phyloP scores from a whole-genome alignment of 2,888 invertebrate species.

The Matsumyia berberina region DNA sequence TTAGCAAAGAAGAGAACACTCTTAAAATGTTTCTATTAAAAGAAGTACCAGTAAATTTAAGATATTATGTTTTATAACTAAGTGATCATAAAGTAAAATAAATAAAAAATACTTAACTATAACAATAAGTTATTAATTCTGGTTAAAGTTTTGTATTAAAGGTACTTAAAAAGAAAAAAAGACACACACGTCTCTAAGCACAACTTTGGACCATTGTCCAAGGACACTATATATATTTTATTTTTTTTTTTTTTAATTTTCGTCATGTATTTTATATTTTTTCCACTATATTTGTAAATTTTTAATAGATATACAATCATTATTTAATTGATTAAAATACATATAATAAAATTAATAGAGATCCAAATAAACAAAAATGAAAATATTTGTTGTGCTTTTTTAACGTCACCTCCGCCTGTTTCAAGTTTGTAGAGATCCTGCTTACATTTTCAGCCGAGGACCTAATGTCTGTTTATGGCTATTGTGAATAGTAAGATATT shows the following conservation, averaged over 20 bases:
- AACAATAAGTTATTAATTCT: slow-evolving; percentile 20
- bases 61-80: neutral
- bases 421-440: no score
- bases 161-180: slow-evolving; percentile 25
- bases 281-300: slow-evolving; percentile 42
- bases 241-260: slow-evolving; percentile 7
- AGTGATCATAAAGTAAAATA: no score
- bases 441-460: no score
- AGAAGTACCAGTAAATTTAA: slow-evolving; percentile 23
- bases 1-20: neutral
- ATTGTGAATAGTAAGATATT: no score
- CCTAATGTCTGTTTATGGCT: no score
- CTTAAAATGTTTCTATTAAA: neutral
- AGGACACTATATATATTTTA: neutral
- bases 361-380: slow-evolving; percentile 49
- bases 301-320: slow-evolving; percentile 26
- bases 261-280: slow-evolving; percentile 16
- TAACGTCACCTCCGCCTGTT: no score
- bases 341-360: slow-evolving; percentile 20
- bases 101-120: slow-evolving; percentile 4
- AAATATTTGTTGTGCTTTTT: no score
- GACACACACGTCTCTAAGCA: slow-evolving; percentile 7
- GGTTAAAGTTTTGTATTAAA: slow-evolving; percentile 32
- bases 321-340: slow-evolving; percentile 51
- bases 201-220: slow-evolving; percentile 10